phyloP scores from a whole-genome alignment of 2,888 invertebrate species.

The Schizaphis graminum region DNA sequence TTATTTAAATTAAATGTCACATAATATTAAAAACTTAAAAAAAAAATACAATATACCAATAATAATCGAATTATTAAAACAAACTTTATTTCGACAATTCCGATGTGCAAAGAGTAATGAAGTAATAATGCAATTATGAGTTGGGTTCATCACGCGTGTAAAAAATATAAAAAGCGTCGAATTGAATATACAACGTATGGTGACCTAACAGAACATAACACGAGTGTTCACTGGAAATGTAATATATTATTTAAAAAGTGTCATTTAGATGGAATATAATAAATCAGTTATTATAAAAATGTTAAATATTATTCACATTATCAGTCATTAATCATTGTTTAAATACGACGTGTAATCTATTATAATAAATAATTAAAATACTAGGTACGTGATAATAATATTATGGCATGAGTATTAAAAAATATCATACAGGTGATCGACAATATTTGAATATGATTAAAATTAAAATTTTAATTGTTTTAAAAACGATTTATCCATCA shows the following conservation, averaged over 20 bases:
- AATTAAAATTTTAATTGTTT: background rate
- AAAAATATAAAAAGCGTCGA: background rate
- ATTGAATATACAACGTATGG: background rate
- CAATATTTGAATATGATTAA: background rate
- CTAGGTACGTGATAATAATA: background rate
- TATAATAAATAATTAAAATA: background rate
- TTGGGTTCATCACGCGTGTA: background rate
- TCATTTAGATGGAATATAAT: background rate
- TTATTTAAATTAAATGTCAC: background rate
- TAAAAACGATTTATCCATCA: background rate
- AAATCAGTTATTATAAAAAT: background rate
- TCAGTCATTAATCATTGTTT: background rate
- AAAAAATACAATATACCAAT: background rate
- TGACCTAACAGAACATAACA: background rate
- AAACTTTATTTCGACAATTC: constrained; percentile 26
- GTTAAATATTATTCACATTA: background rate
- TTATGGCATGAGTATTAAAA: background rate
- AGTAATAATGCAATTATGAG: background rate
- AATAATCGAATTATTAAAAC: constrained; percentile 16
- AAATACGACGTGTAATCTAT: background rate
- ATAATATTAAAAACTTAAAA: background rate
- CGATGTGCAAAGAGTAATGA: background rate
- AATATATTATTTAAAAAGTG: background rate
- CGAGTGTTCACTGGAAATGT: background rate
- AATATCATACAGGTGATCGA: background rate